phyloP scores from a whole-genome alignment of 2,113 vertebrate genomes.

The Ammospiza caudacuta region DNA sequence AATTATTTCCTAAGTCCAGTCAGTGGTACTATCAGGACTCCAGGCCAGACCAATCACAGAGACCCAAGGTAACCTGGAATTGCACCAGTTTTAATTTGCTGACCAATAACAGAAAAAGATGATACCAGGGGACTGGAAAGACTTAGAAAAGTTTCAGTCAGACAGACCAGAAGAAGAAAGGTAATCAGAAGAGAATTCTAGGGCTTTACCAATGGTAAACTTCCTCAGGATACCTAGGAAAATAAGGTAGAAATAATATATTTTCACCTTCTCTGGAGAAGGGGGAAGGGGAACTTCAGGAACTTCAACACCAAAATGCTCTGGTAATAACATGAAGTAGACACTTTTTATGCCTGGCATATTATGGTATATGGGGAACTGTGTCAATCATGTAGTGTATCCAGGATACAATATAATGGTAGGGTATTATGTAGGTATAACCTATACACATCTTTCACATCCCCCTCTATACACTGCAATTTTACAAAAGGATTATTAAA shows the following conservation, averaged over 20 bases:
- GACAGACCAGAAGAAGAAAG: background rate
- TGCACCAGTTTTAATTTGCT: background rate
- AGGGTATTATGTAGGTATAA: background rate
- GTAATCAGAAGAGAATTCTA: background rate
- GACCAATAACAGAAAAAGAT: background rate
- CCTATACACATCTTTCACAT: background rate
- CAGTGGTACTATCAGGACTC: background rate
- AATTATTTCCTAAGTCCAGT: background rate
- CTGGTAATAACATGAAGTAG: background rate
- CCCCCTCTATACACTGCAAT: background rate
- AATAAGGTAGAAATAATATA: background rate
- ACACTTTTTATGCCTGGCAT: background rate
- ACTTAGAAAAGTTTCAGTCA: background rate
- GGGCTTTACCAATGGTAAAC: background rate
- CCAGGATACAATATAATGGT: background rate
- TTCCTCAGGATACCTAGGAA: background rate
- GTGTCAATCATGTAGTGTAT: background rate
- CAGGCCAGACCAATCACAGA: background rate
- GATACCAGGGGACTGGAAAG: background rate
- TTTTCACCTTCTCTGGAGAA: background rate
- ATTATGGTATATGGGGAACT: background rate
- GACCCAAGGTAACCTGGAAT: background rate
- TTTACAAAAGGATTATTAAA: background rate
- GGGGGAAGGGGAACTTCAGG: background rate
- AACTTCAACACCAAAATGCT: background rate